Evolutionary conservation across 2,888 invertebrate genomes (phyloP).

Genomic region (Leistus spinibarbis): DNA sequence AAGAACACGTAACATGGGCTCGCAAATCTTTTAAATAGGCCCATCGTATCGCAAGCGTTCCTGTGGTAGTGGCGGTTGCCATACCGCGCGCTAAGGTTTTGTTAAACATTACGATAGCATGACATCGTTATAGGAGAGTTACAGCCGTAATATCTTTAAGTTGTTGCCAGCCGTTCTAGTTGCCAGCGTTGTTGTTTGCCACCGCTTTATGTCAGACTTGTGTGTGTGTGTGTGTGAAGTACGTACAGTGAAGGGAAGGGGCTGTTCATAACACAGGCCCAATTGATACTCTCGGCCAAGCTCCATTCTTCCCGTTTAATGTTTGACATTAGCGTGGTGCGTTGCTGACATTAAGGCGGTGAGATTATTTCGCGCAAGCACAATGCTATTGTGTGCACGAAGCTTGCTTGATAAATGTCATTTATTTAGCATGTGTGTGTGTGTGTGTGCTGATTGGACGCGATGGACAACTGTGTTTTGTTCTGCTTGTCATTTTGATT

Average conservation of each 20-base stretch:
- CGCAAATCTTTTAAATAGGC: slow-evolving; percentile 54
- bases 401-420: slow-evolving; percentile 33
- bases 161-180: slow-evolving; percentile 28
- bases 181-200: slow-evolving; percentile 12
- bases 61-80: slow-evolving; percentile 9
- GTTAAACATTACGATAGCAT: slow-evolving; percentile 39
- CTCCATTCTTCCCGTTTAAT: slow-evolving; percentile 26
- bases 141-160: slow-evolving; percentile 37
- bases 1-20: slow-evolving; percentile 7
- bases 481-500: slow-evolving; percentile 15
- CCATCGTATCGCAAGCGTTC: slow-evolving; percentile 29
- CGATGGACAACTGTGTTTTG: slow-evolving; percentile 33
- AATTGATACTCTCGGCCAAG: slow-evolving; percentile 24
- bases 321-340: slow-evolving; percentile 32
- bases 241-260: too few relatives aligned
- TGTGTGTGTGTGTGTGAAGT: slow-evolving; percentile 11
- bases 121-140: slow-evolving; percentile 38
- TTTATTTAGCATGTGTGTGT: slow-evolving; percentile 7
- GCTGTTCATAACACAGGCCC: neutral
- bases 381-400: slow-evolving; percentile 1
- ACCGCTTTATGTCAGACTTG: slow-evolving; percentile 21
- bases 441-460: slow-evolving; percentile 4
- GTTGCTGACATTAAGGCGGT: slow-evolving; percentile 24
- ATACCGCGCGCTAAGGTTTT: slow-evolving; percentile 27
- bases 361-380: slow-evolving; percentile 4